phyloP scores from a whole-genome alignment of 2,888 invertebrate species.

The Cyrtodaria siliqua region DNA sequence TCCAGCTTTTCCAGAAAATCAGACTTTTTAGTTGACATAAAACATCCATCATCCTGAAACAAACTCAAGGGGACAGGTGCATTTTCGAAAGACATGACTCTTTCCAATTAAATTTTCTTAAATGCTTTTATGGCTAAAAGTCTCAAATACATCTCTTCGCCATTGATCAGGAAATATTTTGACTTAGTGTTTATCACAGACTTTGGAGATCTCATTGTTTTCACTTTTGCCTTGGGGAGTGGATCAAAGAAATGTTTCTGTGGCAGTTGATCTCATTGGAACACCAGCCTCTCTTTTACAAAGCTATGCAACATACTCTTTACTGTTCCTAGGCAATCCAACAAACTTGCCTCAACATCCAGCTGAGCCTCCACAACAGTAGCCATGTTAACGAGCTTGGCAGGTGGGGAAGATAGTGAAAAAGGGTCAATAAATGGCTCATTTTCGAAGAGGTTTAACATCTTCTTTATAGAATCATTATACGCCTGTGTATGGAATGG shows the following conservation, averaged over 20 bases:
- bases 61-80: too few relatives aligned
- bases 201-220: not conserved
- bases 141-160: constrained; percentile 9
- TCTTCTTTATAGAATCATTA: not conserved
- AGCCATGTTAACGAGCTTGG: too few relatives aligned
- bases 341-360: too few relatives aligned
- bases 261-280: too few relatives aligned
- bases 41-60: not conserved
- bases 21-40: constrained; percentile 3
- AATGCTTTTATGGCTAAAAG: constrained; percentile 3
- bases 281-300: too few relatives aligned
- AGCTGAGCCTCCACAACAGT: too few relatives aligned
- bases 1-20: constrained; percentile 9
- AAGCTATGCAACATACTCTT: too few relatives aligned
- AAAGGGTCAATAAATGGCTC: constrained; percentile 19
- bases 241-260: not conserved
- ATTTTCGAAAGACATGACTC: constrained; percentile 8
- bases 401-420: not conserved
- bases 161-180: not conserved
- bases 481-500: constrained; percentile 9
- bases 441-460: constrained; percentile 2
- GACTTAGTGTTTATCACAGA: not conserved
- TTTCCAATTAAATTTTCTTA: not conserved
- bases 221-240: not conserved
- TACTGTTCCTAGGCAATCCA: too few relatives aligned